Evolutionary conservation across 2,888 invertebrate species (phyloP).

Genomic region (Xanthorhoe designata): DNA sequence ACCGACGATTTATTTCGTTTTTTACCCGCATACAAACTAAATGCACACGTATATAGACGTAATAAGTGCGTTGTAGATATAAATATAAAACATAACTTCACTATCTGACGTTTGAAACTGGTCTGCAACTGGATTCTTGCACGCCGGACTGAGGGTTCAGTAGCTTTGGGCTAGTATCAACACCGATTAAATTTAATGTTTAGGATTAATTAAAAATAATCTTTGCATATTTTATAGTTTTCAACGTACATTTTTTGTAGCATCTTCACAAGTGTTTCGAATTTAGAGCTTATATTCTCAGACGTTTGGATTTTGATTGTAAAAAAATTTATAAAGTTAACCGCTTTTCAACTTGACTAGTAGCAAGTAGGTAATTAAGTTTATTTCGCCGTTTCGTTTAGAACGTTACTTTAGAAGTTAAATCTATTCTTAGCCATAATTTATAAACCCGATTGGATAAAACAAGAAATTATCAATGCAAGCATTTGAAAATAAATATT

Average conservation of each 20-base stretch:
- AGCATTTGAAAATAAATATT: neutral
- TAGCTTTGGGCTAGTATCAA: constrained; percentile 59
- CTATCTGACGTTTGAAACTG: constrained; percentile 71
- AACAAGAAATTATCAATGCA: neutral
- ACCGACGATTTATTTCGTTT: constrained; percentile 79
- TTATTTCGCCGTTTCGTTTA: constrained; percentile 3
- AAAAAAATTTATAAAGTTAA: neutral
- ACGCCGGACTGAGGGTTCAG: constrained; percentile 47
- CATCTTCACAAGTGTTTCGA: neutral
- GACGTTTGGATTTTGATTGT: constrained; percentile 1
- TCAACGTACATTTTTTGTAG: neutral
- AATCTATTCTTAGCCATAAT: neutral
- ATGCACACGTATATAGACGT: constrained; percentile 61
- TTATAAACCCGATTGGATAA: neutral
- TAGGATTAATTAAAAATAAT: constrained; percentile 46
- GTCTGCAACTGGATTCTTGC: constrained; percentile 70
- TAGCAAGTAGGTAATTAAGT: neutral
- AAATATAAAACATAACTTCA: constrained; percentile 72
- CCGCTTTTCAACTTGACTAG: neutral
- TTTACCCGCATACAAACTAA: constrained; percentile 80
- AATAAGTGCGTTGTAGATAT: constrained; percentile 66
- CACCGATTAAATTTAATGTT: constrained; percentile 50
- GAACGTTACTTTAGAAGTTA: neutral
- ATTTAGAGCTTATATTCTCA: neutral
- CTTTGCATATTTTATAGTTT: constrained; percentile 2